These are phyloP conservation scores for Phortica variegata DNA, from an alignment of 1,140 invertebrate genomes.

Conservation along the genomic window DNA sequence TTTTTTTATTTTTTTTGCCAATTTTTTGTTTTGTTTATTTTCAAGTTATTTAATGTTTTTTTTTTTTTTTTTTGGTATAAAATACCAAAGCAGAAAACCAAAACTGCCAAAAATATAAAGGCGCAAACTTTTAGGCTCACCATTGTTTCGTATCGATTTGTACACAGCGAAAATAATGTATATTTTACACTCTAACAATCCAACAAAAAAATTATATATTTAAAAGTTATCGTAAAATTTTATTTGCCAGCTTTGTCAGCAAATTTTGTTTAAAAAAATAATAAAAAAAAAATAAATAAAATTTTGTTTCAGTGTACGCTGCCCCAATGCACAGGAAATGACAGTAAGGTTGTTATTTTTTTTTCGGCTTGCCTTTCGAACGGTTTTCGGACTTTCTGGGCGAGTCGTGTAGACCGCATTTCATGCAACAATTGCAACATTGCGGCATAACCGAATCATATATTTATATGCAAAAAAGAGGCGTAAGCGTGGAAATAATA, in stretches of 20 bases:
- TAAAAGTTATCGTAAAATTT: too few species aligned
- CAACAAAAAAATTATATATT: background rate
- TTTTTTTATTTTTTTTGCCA: constrained; percentile 26
- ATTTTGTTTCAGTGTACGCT: constrained; percentile 30
- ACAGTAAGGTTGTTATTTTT: constrained; percentile 34
- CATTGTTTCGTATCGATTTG: too few species aligned
- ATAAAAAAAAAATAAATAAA: too few species aligned
- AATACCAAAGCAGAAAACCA: constrained; percentile 25
- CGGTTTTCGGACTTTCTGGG: background rate
- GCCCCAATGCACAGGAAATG: constrained; percentile 30
- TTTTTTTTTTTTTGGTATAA: constrained; percentile 38
- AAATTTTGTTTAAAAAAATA: background rate
- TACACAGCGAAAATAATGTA: too few species aligned
- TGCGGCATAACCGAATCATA: constrained; percentile 1
- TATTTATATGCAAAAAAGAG: constrained; percentile 9
- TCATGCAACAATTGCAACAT: constrained; percentile 30
- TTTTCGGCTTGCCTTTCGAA: constrained; percentile 19
- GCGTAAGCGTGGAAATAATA: background rate
- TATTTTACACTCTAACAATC: background rate
- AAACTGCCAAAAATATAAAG: too few species aligned
- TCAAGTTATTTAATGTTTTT: constrained; percentile 46
- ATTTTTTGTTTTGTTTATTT: constrained; percentile 24
- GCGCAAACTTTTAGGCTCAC: too few species aligned
- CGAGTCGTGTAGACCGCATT: constrained; percentile 17
- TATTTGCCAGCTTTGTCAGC: too few species aligned